phyloP scores from a whole-genome alignment of 1,140 invertebrate genomes.

The Conopomorpha cramerella region DNA sequence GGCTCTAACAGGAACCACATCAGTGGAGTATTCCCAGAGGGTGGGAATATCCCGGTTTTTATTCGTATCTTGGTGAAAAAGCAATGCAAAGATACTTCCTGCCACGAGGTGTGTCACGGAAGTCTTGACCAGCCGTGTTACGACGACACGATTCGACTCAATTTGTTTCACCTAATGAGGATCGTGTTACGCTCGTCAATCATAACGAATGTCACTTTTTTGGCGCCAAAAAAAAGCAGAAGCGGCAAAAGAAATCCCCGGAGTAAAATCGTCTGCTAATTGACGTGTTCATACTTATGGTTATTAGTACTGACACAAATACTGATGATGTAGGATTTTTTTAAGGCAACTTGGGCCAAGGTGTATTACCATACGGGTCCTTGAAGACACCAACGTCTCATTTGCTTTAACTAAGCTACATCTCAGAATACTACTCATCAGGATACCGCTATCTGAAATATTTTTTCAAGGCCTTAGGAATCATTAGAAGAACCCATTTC shows the following conservation, averaged over 20 bases:
- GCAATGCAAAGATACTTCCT: too few relatives aligned
- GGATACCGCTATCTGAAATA: too few relatives aligned
- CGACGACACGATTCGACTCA: slow-evolving; percentile 5
- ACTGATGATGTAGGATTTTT: too few relatives aligned
- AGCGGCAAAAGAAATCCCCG: too few relatives aligned
- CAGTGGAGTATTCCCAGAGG: neutral
- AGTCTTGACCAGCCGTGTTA: neutral
- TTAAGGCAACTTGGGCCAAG: too few relatives aligned
- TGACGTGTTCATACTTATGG: slow-evolving; percentile 12
- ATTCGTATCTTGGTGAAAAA: too few relatives aligned
- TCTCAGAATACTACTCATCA: neutral
- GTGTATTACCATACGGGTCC: too few relatives aligned
- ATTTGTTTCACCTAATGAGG: slow-evolving; percentile 10
- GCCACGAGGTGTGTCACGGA: neutral
- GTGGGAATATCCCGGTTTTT: too few relatives aligned
- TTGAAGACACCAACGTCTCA: too few relatives aligned
- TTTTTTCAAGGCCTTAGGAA: too few relatives aligned
- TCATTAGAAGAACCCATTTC: too few relatives aligned
- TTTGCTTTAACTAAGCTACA: too few relatives aligned
- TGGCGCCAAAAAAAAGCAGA: slow-evolving; percentile 5
- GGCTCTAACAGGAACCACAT: neutral
- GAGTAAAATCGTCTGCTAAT: slow-evolving; percentile 15
- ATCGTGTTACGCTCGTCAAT: slow-evolving; percentile 11
- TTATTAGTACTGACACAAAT: slow-evolving; percentile 2
- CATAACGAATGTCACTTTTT: slow-evolving; percentile 7